Percentiles rank a stretch among this genome's conserved stretches.
These are phyloP conservation scores for Phragmatobia fuliginosa DNA, from an alignment of 2,888 invertebrate species.

Conservation along the genomic window DNA sequence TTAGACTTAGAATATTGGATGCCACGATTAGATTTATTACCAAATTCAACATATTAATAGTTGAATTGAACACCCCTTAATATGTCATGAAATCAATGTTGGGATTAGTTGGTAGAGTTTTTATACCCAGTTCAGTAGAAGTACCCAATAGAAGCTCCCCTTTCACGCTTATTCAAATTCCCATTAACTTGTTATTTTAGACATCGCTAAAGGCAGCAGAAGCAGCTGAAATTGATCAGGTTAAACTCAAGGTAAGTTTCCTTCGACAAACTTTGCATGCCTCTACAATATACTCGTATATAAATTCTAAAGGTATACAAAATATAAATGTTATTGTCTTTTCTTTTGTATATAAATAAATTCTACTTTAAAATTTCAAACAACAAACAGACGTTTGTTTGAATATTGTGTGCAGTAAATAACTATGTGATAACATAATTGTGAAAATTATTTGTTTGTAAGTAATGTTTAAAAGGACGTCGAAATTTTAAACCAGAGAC, in stretches of 20 bases:
- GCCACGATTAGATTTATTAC: not conserved
- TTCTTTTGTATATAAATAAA: slow-evolving; percentile 59
- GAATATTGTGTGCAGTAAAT: slow-evolving; percentile 67
- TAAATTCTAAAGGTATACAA: slow-evolving; percentile 32
- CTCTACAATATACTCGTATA: slow-evolving; percentile 27
- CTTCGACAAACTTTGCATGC: slow-evolving; percentile 43
- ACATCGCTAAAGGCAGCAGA: slow-evolving; percentile 75
- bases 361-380: slow-evolving; percentile 56
- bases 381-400: slow-evolving; percentile 54
- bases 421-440: slow-evolving; percentile 60
- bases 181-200: slow-evolving; percentile 77
- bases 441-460: slow-evolving; percentile 40
- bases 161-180: slow-evolving; percentile 69
- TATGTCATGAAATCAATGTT: slow-evolving; percentile 5
- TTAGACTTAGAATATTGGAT: slow-evolving; percentile 6
- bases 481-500: slow-evolving; percentile 20
- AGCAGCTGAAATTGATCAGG: slow-evolving; percentile 68
- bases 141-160: slow-evolving; percentile 46
- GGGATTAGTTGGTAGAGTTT: slow-evolving; percentile 11
- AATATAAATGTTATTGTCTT: slow-evolving; percentile 44
- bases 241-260: slow-evolving; percentile 81
- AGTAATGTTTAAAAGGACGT: slow-evolving; percentile 27
- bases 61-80: slow-evolving; percentile 29
- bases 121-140: slow-evolving; percentile 19
- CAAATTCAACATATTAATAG: slow-evolving; percentile 33